Conservation (phyloP, 2,797 vertebrate genomes). For the Hippoglossus hippoglossus region DNA sequence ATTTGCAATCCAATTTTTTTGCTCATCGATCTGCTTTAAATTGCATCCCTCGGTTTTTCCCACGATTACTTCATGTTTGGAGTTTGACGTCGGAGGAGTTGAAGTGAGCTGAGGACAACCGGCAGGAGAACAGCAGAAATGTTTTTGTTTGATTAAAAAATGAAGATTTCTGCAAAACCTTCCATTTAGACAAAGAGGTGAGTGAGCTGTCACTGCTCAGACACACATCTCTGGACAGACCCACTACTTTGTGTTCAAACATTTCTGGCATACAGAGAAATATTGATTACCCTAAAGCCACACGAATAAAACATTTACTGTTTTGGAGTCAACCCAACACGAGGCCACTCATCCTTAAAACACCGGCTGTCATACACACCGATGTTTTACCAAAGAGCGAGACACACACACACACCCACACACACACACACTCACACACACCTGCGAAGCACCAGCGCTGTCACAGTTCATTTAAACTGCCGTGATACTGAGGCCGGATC, state of each 20-base stretch:
- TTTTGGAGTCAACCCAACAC: neutral
- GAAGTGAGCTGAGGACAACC: neutral
- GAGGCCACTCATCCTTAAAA: neutral
- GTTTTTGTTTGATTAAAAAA: too few species aligned
- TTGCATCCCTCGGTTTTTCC: slow-evolving; percentile 20
- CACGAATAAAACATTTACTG: too few species aligned
- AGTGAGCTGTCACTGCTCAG: too few species aligned
- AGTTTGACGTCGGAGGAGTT: neutral
- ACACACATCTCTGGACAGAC: too few species aligned
- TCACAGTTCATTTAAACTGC: neutral
- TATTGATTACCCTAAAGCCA: too few species aligned
- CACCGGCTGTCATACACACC: neutral
- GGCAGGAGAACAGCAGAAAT: neutral
- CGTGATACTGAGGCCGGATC: neutral
- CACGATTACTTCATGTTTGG: slow-evolving; percentile 12
- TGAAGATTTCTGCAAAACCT: too few species aligned
- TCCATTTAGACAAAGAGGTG: too few species aligned
- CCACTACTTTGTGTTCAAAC: too few species aligned
- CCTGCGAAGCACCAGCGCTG: neutral
- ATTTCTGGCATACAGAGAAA: too few species aligned
- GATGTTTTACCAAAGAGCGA: neutral
- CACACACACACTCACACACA: neutral
- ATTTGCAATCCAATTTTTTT: slow-evolving; percentile 44
- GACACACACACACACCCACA: neutral
- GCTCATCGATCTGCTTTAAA: slow-evolving; percentile 35